Percentiles rank a stretch among this genome's conserved stretches.
These are phyloP conservation scores for Zophobas atratus DNA, from an alignment of 1,140 invertebrate species.

Conservation along the genomic window DNA sequence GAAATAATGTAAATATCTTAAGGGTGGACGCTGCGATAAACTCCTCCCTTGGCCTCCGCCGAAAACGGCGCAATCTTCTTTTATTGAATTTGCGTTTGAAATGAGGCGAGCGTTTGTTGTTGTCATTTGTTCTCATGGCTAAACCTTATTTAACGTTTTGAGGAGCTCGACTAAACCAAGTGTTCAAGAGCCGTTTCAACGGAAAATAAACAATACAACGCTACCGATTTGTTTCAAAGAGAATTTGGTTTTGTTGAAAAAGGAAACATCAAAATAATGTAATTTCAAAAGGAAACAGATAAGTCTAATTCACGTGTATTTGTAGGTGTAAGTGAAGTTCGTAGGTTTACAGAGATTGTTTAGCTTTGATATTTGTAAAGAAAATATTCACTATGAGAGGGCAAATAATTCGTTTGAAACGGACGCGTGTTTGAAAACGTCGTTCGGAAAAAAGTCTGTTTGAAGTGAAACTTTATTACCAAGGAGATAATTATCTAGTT, in stretches of 20 bases:
- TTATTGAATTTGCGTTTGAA: conserved; percentile 38
- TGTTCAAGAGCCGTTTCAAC: conserved; percentile 2
- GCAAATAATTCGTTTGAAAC: neutral
- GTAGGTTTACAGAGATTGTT: conserved; percentile 21
- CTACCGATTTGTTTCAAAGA: conserved; percentile 5
- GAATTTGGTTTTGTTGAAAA: neutral
- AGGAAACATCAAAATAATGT: neutral
- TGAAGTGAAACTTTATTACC: too few relatives aligned
- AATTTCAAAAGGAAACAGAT: neutral
- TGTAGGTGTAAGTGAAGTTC: neutral
- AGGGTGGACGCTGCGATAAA: conserved; percentile 31
- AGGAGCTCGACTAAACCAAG: conserved; percentile 7
- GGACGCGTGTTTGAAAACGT: neutral
- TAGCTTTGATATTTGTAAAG: conserved; percentile 19
- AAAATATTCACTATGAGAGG: conserved; percentile 8
- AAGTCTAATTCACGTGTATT: neutral
- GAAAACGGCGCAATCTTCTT: conserved; percentile 34
- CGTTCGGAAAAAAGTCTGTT: neutral
- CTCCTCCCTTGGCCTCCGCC: conserved; percentile 2
- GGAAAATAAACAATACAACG: neutral
- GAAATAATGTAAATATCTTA: conserved; percentile 36
- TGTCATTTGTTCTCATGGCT: conserved; percentile 19
- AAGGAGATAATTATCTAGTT: conserved; percentile 20
- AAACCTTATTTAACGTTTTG: conserved; percentile 12
- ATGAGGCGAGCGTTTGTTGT: conserved; percentile 32